phyloP scores from a whole-genome alignment of 2,888 invertebrate species.

The Tyria jacobaeae region DNA sequence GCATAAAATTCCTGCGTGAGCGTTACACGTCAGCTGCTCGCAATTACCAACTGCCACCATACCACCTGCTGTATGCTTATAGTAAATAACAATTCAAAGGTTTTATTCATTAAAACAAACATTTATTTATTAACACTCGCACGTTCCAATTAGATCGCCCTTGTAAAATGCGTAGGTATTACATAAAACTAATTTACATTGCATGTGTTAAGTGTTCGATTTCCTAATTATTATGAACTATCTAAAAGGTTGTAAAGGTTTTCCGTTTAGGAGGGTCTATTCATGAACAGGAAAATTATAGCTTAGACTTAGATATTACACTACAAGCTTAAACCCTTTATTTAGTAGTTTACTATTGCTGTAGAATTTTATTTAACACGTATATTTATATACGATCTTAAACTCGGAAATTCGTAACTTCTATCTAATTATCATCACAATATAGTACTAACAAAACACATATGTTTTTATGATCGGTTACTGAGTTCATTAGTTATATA shows the following conservation, averaged over 20 bases:
- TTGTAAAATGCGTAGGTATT: slow-evolving; percentile 42
- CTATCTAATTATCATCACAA: neutral
- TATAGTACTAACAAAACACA: neutral
- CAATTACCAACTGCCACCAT: slow-evolving; percentile 32
- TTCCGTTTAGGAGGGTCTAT: slow-evolving; percentile 8
- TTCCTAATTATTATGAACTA: slow-evolving; percentile 31
- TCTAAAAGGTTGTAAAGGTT: slow-evolving; percentile 25
- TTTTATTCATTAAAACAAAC: slow-evolving; percentile 39
- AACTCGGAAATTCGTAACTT: neutral
- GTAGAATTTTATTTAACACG: neutral
- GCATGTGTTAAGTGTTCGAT: slow-evolving; percentile 36
- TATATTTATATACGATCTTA: too few relatives aligned
- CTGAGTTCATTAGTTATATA: neutral
- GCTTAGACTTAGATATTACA: neutral
- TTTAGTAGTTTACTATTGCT: neutral
- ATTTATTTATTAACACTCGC: slow-evolving; percentile 40
- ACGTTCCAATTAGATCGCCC: slow-evolving; percentile 54
- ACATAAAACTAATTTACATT: slow-evolving; percentile 28
- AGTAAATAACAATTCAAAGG: slow-evolving; percentile 51
- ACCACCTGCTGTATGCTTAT: slow-evolving; percentile 53
- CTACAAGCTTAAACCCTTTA: neutral
- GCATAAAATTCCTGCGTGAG: slow-evolving; percentile 46
- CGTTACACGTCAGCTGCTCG: slow-evolving; percentile 67
- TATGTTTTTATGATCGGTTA: neutral
- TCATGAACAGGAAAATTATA: neutral